A percentile compares a stretch with the other conserved stretches of the same genome.
These are phyloP conservation scores for Sparus aurata DNA, from an alignment of 2,797 vertebrate genomes.

Conservation along the genomic window DNA sequence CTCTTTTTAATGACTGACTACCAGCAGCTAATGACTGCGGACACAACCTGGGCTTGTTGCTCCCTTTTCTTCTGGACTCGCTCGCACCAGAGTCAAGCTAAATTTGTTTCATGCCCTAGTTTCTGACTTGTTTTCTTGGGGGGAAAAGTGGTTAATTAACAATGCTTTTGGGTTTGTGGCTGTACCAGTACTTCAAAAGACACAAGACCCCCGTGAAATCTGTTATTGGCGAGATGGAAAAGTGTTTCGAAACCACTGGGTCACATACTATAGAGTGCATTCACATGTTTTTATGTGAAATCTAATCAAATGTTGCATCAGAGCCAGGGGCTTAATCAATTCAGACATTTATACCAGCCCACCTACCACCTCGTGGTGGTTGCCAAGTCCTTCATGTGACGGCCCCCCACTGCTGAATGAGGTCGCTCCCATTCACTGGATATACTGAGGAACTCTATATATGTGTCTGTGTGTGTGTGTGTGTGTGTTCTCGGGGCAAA, in stretches of 20 bases:
- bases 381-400: conserved; percentile 34
- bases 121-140: conserved; percentile 42
- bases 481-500: conserved; percentile 5
- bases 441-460: conserved; percentile 15
- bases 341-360: conserved; percentile 31
- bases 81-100: background rate
- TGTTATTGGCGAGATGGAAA: conserved; percentile 1
- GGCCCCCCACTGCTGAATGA: conserved; percentile 36
- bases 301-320: background rate
- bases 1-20: background rate
- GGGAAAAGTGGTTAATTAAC: conserved; percentile 36
- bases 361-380: background rate
- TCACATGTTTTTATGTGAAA: conserved; percentile 1
- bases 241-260: background rate
- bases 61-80: conserved; percentile 31
- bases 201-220: background rate
- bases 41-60: background rate
- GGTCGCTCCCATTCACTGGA: conserved; percentile 29
- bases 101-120: conserved; percentile 48
- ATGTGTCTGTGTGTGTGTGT: background rate
- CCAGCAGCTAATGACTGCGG: conserved; percentile 22
- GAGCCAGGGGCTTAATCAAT: conserved; percentile 26
- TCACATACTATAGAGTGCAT: background rate
- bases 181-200: conserved; percentile 1
- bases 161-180: conserved; percentile 25